These are phyloP conservation scores for Chelonia mydas DNA, from an alignment of 2,797 vertebrate genomes.

Conservation along the genomic window DNA sequence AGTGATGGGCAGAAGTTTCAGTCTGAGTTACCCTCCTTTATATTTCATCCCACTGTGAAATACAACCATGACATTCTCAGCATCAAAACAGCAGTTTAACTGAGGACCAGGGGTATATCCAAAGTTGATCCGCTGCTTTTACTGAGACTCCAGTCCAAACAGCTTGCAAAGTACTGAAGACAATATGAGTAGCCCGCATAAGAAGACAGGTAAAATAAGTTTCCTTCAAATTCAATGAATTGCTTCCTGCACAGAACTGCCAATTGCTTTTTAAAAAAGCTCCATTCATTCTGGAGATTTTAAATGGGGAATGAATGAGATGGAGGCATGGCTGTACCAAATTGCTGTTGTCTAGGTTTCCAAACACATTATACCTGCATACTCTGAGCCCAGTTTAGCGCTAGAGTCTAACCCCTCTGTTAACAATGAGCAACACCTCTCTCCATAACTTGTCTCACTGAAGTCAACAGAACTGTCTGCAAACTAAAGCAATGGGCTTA, in stretches of 20 bases:
- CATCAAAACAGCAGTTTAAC: slow-evolving; percentile 27
- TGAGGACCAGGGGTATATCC: neutral
- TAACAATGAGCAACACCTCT: neutral
- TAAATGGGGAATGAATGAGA: neutral
- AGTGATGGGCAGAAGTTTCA: slow-evolving; percentile 57
- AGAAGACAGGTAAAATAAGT: neutral
- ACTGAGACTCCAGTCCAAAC: neutral
- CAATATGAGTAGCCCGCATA: neutral
- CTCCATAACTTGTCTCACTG: neutral
- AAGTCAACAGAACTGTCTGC: neutral
- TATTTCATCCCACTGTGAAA: slow-evolving; percentile 44
- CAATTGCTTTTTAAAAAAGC: neutral
- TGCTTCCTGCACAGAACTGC: neutral
- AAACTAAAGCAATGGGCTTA: neutral
- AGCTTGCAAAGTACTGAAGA: neutral
- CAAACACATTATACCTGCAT: neutral
- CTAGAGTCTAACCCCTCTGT: neutral
- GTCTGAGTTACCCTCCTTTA: slow-evolving; percentile 62
- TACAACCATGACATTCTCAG: slow-evolving; percentile 31
- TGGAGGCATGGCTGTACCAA: neutral
- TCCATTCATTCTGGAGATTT: neutral
- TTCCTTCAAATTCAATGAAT: neutral
- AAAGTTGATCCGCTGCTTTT: neutral
- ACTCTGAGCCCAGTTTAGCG: neutral
- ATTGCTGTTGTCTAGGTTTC: too few species aligned